Evolutionary conservation across 2,113 vertebrate genomes (phyloP).

Genomic region (Pardalotus punctatus): DNA sequence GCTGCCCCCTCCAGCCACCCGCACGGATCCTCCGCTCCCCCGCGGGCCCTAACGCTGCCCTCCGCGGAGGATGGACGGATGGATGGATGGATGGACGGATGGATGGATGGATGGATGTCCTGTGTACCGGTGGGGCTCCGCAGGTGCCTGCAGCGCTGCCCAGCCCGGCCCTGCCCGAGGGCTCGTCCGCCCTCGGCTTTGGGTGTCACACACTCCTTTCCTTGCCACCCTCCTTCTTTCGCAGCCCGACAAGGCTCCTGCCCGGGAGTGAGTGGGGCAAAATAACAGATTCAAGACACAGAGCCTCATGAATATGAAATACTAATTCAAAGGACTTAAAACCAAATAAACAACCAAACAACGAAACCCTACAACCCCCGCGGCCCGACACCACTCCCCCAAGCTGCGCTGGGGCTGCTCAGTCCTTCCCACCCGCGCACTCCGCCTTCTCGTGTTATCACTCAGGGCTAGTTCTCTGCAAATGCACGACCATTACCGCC

Average conservation of each 20-base stretch:
- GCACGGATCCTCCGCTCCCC: not conserved
- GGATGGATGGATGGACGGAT: not conserved
- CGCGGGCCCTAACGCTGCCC: too few species aligned
- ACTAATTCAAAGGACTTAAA: not conserved
- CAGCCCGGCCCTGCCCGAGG: not conserved
- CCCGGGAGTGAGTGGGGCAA: not conserved
- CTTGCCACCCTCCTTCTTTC: not conserved
- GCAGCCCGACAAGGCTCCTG: not conserved
- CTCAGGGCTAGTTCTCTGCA: not conserved
- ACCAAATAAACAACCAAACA: not conserved
- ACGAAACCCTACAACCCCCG: accelerated
- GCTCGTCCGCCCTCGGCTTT: not conserved
- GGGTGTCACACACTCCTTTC: not conserved
- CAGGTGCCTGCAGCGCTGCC: not conserved
- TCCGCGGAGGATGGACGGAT: not conserved
- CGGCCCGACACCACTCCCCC: not conserved
- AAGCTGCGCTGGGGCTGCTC: not conserved
- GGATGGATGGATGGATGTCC: not conserved
- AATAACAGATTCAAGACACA: not conserved
- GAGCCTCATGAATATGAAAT: not conserved
- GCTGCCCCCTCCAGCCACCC: not conserved
- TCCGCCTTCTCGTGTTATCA: not conserved
- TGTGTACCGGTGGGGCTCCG: not conserved
- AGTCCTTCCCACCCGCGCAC: not conserved
- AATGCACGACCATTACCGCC: not conserved